Conservation (phyloP, 2,888 invertebrate genomes). For the Cepaea hortensis region DNA sequence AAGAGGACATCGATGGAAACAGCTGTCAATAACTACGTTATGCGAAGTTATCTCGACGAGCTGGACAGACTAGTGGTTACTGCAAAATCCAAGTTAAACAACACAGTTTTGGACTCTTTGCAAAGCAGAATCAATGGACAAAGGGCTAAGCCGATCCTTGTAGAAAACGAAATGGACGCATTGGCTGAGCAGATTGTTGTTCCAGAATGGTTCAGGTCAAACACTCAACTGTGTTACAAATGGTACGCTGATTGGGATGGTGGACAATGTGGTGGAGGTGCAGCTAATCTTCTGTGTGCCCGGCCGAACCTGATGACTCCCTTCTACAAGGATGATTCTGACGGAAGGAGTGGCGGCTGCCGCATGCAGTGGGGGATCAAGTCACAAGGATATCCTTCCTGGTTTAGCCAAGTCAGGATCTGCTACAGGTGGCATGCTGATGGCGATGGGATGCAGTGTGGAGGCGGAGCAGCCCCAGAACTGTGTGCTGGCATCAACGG, state of each 20-base stretch:
- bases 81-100: neutral
- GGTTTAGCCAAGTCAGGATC: too few species aligned
- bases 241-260: conserved; percentile 49
- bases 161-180: conserved; percentile 13
- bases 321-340: conserved; percentile 50
- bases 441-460: conserved; percentile 48
- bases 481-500: too few species aligned
- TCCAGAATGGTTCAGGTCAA: too few species aligned
- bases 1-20: too few species aligned
- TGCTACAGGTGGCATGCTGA: conserved; percentile 45
- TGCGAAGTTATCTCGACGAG: too few species aligned
- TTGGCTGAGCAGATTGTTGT: conserved; percentile 32
- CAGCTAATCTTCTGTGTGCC: too few species aligned
- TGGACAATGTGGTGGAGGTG: conserved; percentile 51
- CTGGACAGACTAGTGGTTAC: conserved; percentile 35
- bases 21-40: neutral
- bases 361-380: conserved; percentile 49
- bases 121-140: neutral
- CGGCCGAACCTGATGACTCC: too few species aligned
- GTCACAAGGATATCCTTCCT: conserved; percentile 43
- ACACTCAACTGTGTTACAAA: conserved; percentile 50
- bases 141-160: neutral
- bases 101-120: neutral
- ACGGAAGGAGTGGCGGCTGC: conserved; percentile 39
- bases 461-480: too few species aligned